phyloP scores from a whole-genome alignment of 2,113 vertebrate species.

The Myiopsitta monachus region DNA sequence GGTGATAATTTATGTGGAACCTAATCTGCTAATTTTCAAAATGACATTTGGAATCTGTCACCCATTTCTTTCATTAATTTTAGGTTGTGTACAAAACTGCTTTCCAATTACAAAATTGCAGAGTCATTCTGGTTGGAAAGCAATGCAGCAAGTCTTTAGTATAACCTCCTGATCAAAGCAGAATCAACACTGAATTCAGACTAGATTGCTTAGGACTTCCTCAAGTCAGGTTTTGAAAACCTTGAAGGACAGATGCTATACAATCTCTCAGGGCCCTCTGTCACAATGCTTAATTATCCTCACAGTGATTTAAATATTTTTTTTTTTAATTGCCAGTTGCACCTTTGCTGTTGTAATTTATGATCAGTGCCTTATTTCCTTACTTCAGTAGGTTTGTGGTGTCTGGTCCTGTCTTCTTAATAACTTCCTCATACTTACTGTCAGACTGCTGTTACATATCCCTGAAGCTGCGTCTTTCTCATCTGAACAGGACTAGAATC shows the following conservation, averaged over 20 bases:
- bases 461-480: neutral
- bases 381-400: neutral
- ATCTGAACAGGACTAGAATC: neutral
- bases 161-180: neutral
- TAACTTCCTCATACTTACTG: fast-evolving
- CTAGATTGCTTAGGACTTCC: neutral
- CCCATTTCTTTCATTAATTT: neutral
- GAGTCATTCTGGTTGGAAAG: neutral
- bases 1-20: neutral
- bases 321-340: neutral
- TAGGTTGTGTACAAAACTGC: neutral
- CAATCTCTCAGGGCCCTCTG: neutral
- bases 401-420: neutral
- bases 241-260: neutral
- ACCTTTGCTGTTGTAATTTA: neutral
- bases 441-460: neutral
- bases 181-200: neutral
- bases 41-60: neutral
- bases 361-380: neutral
- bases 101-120: neutral
- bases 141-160: neutral
- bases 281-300: neutral
- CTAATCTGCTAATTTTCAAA: neutral
- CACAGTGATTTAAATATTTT: neutral
- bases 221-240: neutral